These are phyloP conservation scores for Scylla paramamosain DNA, from an alignment of 1,140 invertebrate species.

Conservation along the genomic window DNA sequence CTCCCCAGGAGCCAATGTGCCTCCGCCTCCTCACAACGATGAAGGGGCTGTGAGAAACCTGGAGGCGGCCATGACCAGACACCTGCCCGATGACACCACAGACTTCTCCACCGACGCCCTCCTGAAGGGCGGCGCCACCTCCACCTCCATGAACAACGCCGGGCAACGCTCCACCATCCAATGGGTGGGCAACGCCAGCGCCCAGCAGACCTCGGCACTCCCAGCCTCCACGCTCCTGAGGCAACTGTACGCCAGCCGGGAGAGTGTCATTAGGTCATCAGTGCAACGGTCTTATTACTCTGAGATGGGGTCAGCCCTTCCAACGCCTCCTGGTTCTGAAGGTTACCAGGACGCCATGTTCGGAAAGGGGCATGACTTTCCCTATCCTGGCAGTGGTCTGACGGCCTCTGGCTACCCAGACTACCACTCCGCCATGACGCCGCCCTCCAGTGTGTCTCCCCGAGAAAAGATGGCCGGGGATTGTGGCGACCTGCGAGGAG, in stretches of 20 bases:
- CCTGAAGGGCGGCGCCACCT: constrained; percentile 81
- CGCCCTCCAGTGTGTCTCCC: constrained; percentile 95
- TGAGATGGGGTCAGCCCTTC: constrained; percentile 74
- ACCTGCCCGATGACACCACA: constrained; percentile 89
- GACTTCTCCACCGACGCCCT: constrained; percentile 93
- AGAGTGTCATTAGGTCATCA: constrained; percentile 95
- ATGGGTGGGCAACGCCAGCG: constrained; percentile 90
- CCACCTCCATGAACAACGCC: constrained; percentile 55
- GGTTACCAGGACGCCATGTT: constrained; percentile 73
- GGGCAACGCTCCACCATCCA: constrained; percentile 91
- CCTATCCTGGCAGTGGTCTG: constrained; percentile 66
- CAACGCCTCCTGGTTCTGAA: constrained; percentile 72
- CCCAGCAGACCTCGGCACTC: constrained; percentile 81
- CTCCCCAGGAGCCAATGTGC: constrained; percentile 54
- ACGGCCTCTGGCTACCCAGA: constrained; percentile 78
- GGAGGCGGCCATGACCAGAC: constrained; percentile 97
- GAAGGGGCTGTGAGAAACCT: constrained; percentile 91
- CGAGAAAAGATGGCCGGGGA: constrained; percentile 86
- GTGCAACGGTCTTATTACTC: constrained; percentile 83
- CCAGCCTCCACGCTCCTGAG: constrained; percentile 92
- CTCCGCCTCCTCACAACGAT: constrained; percentile 44
- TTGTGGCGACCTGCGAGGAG: constrained; percentile 46
- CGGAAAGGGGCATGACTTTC: constrained; percentile 71
- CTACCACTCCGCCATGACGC: constrained; percentile 92
- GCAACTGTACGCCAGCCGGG: constrained; percentile 94